Percentiles rank a stretch among this genome's conserved stretches.
phyloP scores from a whole-genome alignment of 1,140 invertebrate genomes.

The Euura saliciscinereae region DNA sequence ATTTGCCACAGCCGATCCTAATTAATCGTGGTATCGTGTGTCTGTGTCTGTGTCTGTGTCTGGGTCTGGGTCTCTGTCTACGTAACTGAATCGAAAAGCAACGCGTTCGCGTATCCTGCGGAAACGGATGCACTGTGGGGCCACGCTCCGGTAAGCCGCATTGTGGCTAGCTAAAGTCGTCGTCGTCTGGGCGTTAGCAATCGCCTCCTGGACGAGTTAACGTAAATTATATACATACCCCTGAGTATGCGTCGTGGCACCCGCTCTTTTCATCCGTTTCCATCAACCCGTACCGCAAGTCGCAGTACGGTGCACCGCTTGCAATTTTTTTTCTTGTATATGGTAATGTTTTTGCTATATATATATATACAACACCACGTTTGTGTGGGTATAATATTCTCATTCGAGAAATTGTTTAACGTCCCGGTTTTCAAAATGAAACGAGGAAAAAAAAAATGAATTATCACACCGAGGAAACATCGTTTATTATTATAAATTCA shows the following conservation, averaged over 20 bases:
- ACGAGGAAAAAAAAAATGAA: too few species aligned
- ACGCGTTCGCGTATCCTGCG: conserved; percentile 43
- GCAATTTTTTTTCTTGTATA: not conserved
- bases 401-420: too few species aligned
- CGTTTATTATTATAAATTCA: too few species aligned
- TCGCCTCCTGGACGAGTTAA: not conserved
- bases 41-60: not conserved
- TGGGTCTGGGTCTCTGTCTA: not conserved
- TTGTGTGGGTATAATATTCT: too few species aligned
- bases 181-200: not conserved
- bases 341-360: too few species aligned
- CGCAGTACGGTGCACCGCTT: not conserved
- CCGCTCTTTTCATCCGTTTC: not conserved
- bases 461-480: too few species aligned
- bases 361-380: too few species aligned
- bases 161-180: not conserved
- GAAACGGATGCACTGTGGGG: conserved; percentile 52
- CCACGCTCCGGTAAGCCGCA: conserved; percentile 52
- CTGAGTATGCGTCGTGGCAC: not conserved
- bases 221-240: not conserved
- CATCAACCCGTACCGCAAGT: not conserved
- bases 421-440: too few species aligned
- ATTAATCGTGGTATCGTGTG: not conserved
- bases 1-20: not conserved
- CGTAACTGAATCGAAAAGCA: not conserved